Evolutionary conservation across 1,140 invertebrate genomes (phyloP).

Genomic region (Macrocentrus cingulum): DNA sequence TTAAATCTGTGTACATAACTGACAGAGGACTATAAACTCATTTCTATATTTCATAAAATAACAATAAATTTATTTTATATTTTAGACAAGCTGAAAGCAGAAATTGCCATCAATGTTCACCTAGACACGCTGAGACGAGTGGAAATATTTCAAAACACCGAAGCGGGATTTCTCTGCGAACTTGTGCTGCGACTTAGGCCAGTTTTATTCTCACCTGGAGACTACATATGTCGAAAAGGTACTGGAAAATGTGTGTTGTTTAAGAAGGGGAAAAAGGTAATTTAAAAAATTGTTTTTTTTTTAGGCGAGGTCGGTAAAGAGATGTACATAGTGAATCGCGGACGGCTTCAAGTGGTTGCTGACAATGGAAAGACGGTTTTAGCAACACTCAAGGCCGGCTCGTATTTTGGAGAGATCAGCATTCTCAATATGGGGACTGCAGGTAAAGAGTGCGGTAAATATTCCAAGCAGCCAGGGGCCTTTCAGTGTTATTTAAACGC

Average conservation of each 20-base stretch:
- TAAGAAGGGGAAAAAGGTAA: neutral
- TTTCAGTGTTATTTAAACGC: slow-evolving; percentile 42
- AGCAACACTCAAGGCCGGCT: slow-evolving; percentile 94
- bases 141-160: slow-evolving; percentile 99
- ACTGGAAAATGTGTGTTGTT: too few species aligned
- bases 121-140: slow-evolving; percentile 96
- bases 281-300: slow-evolving; percentile 26
- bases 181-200: slow-evolving; percentile 90
- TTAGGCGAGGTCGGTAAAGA: slow-evolving; percentile 97
- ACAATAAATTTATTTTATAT: slow-evolving; percentile 30
- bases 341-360: slow-evolving; percentile 92
- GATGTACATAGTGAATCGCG: slow-evolving; percentile 99
- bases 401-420: slow-evolving; percentile 99
- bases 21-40: too few species aligned
- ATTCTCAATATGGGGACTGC: slow-evolving; percentile 99
- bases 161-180: slow-evolving; percentile 97
- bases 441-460: slow-evolving; percentile 94
- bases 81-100: slow-evolving; percentile 93
- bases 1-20: too few species aligned
- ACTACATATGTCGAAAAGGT: slow-evolving; percentile 99
- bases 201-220: slow-evolving; percentile 95
- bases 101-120: slow-evolving; percentile 98
- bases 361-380: slow-evolving; percentile 96
- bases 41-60: neutral
- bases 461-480: slow-evolving; percentile 67